Base-by-base conservation (phyloP, 2,888 invertebrate genomes). In the Metopia argyrocephala region DNA sequence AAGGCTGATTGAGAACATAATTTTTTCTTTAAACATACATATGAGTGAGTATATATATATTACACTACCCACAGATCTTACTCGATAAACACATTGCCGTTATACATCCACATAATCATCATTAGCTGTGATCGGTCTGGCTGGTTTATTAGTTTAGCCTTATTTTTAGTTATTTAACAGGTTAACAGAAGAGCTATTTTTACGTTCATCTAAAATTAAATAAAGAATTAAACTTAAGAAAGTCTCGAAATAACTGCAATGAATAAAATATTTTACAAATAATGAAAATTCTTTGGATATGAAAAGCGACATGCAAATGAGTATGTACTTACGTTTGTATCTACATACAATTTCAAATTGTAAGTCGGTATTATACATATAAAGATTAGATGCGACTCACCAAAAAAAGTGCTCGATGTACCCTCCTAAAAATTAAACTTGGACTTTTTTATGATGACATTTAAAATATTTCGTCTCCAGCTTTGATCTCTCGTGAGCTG, bases 1-100 rank as follows among this genome's bases (percentile, higher is more conserved):
- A 76, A 62, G 76, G 64, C 76, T 69, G 64, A 76, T 64, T 76
- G 75, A 75, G 61, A 46, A 68, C 61, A 76, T 64, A 69, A 69
- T 69, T 62, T 69, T 57, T 69, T 57, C 45, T 50, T 76, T 56
- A n/a, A n/a, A n/a, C n/a, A n/a, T n/a, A n/a, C n/a, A n/a, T n/a
- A n/a, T n/a, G n/a, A n/a, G n/a, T n/a, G n/a, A n/a, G n/a, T n/a
- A n/a, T n/a, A n/a, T n/a, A n/a, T n/a, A 45, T 21, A 54, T 48
- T 66, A 21, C 38, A 38, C 23, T 31, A 25, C 31, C 54, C n/a
- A 21, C 23, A 20, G 12, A 54, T 2, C 6, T 23, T 38, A 31
- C n/a, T 31, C 38, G 15, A 12, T 15, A 45, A 25, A 50, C 20
- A 25, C 46, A 1, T 46, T 25, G 38, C 15, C 15, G 15, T 27